A percentile compares a stretch with the other conserved stretches of the same genome.
phyloP scores from a whole-genome alignment of 2,888 invertebrate species.

The Ferdinandea cuprea region DNA sequence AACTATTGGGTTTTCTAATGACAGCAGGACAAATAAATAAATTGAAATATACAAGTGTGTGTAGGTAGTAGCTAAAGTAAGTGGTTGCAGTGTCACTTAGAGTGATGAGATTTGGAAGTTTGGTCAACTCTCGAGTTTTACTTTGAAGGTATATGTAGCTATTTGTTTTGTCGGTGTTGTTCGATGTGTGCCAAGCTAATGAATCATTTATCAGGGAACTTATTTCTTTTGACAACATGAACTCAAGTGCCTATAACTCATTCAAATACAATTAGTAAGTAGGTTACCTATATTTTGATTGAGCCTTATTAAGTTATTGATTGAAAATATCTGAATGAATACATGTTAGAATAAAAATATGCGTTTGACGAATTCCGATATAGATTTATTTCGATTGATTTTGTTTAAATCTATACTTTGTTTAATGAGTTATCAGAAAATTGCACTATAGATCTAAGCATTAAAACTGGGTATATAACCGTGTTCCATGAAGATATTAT shows the following conservation, averaged over 20 bases:
- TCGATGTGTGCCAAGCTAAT: slow-evolving; percentile 9
- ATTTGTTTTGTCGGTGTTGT: not conserved
- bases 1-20: not conserved
- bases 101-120: slow-evolving; percentile 14
- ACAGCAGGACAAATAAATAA: slow-evolving; percentile 7
- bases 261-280: slow-evolving; percentile 8
- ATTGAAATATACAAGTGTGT: not conserved
- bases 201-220: slow-evolving; percentile 13
- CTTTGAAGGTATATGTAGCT: too few species aligned
- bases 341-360: too few species aligned
- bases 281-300: not conserved
- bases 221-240: not conserved
- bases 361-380: too few species aligned
- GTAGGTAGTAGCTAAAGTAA: slow-evolving; percentile 9
- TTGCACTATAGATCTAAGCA: too few species aligned
- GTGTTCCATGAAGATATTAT: too few species aligned
- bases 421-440: too few species aligned
- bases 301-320: too few species aligned
- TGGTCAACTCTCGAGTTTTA: slow-evolving; percentile 6
- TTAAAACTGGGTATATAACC: too few species aligned
- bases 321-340: too few species aligned
- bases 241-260: not conserved
- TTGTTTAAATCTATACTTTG: too few species aligned
- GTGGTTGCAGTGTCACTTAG: slow-evolving; percentile 21
- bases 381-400: too few species aligned